Evolutionary conservation across 2,888 invertebrate genomes (phyloP), one percentile per base, ranked within the genome.

Genomic region (Omphaloscelis lunosa): DNA sequence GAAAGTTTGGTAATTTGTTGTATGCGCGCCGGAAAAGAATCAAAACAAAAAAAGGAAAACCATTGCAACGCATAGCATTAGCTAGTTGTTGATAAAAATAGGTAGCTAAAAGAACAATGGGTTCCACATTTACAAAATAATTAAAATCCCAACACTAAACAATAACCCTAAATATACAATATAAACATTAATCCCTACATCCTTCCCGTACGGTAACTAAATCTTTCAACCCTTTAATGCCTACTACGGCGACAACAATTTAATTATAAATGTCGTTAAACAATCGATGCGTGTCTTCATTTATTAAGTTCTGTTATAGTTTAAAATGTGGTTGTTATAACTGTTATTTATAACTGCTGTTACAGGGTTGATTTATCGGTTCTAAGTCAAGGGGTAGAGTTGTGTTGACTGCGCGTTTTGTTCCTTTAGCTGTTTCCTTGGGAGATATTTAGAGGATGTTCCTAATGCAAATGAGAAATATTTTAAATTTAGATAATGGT

Each of bases 281-380:
- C 94, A 94, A 95, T 96, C 94, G 95, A 96, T 95, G 96, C 96
- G 95, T 95, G 93, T 92, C 94, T 92, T 92, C 92, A 92, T 94
- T 81, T 94, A 96, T 95, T 95, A 96, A 95, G 95, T 95, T 95
- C 92, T 89, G 91, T 90, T 92, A 88, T 92, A 94, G 95, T 95
- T 94, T 96, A 96, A 96, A 96, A 95, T 94, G 95, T 93, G 94
- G 94, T 94, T 91, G 93, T 92, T 90, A 90, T 94, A 94, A 95
- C 94, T 94, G 93, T 93, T 93, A 96, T 95, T 95, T 94, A 95
- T 92, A 91, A 92, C 90, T 84, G 89, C 91, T 84, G 87, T 89
- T 86, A 84, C 80, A 75, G 81, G 80, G 82, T 82, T 93, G 93
- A 95, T 95, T 95, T 95, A 95, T 94, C 82, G 90, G 90, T 85